These are phyloP conservation scores for Polydesmus complanatus DNA, from an alignment of 2,888 invertebrate genomes.

Conservation along the genomic window DNA sequence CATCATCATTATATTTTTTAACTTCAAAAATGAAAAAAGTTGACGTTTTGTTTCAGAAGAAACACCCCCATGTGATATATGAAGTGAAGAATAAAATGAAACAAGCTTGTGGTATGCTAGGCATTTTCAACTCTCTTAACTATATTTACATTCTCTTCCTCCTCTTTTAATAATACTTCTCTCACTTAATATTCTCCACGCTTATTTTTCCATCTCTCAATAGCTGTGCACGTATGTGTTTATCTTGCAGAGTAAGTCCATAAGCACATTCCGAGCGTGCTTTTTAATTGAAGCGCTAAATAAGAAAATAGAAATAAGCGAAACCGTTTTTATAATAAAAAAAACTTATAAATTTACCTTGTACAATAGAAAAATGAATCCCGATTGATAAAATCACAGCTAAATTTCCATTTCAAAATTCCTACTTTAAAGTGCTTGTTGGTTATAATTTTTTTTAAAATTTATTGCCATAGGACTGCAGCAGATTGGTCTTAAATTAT, in stretches of 20 bases:
- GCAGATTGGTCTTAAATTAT: no score
- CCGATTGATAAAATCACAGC: neutral
- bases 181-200: no score
- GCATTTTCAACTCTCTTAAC: neutral
- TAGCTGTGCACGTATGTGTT: neutral
- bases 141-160: neutral
- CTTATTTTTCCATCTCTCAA: neutral
- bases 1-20: neutral
- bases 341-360: no score
- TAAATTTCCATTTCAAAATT: neutral
- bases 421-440: no score
- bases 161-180: neutral
- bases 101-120: constrained; percentile 71
- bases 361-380: no score
- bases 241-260: neutral
- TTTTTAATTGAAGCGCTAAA: neutral
- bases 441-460: neutral
- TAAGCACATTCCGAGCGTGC: neutral
- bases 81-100: constrained; percentile 80
- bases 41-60: constrained; percentile 49
- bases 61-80: constrained; percentile 95
- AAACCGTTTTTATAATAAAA: no score
- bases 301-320: no score
- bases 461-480: no score
- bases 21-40: neutral